Evolutionary conservation across 30 jellyfish, hydroid and myxozoan species (phyloP).

Genomic region (Aurelia sp.): DNA sequence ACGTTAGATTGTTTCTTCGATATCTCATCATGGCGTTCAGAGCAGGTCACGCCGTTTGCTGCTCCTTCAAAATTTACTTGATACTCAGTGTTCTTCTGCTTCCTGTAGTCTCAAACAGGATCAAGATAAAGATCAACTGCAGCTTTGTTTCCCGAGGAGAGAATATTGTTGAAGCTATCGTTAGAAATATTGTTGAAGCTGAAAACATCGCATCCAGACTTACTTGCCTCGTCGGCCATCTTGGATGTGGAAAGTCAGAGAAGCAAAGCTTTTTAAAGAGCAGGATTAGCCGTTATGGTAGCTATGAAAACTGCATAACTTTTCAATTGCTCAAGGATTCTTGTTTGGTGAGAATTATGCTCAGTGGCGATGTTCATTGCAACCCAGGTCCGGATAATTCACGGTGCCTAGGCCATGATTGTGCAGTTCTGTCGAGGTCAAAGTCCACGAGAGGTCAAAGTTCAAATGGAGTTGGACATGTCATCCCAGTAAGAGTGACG

Average conservation of each 20-base stretch:
- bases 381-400: conserved; percentile 9
- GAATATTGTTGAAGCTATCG: background rate
- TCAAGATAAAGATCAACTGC: background rate
- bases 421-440: conserved; percentile 1
- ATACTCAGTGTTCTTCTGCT: conserved; percentile 29
- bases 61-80: conserved; percentile 28
- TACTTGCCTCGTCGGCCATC: conserved; percentile 11
- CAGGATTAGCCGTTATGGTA: conserved; percentile 21
- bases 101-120: background rate
- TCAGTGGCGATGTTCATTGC: conserved; percentile 24
- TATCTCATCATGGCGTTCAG: conserved; percentile 37
- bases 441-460: conserved; percentile 18
- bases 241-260: conserved; percentile 7
- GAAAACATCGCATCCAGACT: background rate
- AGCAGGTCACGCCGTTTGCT: conserved; percentile 29
- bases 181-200: conserved; percentile 10
- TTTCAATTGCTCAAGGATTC: conserved; percentile 5
- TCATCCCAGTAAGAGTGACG: conserved; percentile 56
- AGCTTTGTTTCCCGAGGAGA: conserved; percentile 24
- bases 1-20: too few species aligned
- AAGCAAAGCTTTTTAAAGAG: conserved; percentile 10
- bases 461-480: background rate
- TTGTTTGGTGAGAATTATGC: conserved; percentile 15
- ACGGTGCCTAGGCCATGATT: conserved; percentile 2
- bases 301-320: conserved; percentile 8